Evolutionary conservation across 2,797 vertebrate genomes (phyloP).

Genomic region (Betta splendens): DNA sequence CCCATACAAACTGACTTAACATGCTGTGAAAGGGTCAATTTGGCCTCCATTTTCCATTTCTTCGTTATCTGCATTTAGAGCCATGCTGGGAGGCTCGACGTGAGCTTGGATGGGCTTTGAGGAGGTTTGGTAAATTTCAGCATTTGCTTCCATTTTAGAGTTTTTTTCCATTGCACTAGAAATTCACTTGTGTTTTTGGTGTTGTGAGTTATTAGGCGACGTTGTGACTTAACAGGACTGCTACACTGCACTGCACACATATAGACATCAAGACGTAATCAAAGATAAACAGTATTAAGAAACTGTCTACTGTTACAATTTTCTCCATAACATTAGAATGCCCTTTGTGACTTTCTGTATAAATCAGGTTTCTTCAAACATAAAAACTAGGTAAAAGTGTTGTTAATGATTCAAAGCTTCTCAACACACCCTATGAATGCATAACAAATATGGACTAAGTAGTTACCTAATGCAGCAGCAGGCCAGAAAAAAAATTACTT

Average conservation of each 20-base stretch:
- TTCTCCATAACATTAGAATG: background rate
- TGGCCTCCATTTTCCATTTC: conserved; percentile 98
- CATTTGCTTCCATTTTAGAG: conserved; percentile 83
- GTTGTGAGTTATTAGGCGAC: conserved; percentile 6
- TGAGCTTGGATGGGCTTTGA: conserved; percentile 66
- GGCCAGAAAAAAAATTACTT: conserved; percentile 64
- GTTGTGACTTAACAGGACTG: conserved; percentile 4
- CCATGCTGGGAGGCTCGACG: conserved; percentile 86
- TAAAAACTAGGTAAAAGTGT: conserved; percentile 17
- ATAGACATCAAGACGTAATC: background rate
- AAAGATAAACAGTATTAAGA: background rate
- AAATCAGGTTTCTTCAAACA: conserved; percentile 1
- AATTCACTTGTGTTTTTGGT: conserved; percentile 73
- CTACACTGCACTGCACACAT: no score
- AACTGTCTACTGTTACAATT: background rate
- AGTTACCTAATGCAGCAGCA: conserved; percentile 51
- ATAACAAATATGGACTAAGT: conserved; percentile 53
- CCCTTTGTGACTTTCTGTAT: background rate
- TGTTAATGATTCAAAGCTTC: conserved; percentile 52
- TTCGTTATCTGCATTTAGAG: conserved; percentile 89
- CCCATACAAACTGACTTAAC: conserved; percentile 91
- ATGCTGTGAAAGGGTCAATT: conserved; percentile 98
- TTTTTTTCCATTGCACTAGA: conserved; percentile 81
- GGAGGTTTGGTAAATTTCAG: conserved; percentile 86
- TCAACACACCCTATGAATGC: conserved; percentile 37